Base-by-base conservation (phyloP, 1,140 invertebrate genomes). In the Heliconius eleuchia region DNA sequence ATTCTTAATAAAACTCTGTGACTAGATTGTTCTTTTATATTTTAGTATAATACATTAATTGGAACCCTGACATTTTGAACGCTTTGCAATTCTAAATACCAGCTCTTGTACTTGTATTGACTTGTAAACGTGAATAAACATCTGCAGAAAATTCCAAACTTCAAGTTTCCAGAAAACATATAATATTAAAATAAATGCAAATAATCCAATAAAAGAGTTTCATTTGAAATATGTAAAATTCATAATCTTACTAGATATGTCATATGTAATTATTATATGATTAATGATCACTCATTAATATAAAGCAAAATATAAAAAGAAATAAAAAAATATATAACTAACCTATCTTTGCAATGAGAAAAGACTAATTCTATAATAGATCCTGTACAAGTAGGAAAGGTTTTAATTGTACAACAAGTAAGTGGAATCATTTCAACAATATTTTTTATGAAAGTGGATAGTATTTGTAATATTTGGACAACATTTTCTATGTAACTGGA, bases 331-430 rank as follows among this genome's bases (percentile, higher is more conserved):
- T 23, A 23, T 37, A 23, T 23, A 37, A 23, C 75, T 81, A 85
- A 92, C 92, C 92, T 93, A 39, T 91, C 84, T 74, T 89, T 92
- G 80, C 92, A 94, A 79, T 94, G 91, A 52, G 71, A 85, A 73
- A 94, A 94, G 30, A 92, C 86, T 60, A 76, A 83, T n/a, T 86
- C 80, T 72, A 94, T 84, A 71, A 94, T 92, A 30, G 83, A 84
- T 34, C 86, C 88, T 52, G 87, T 91, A 30, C 73, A 79, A 23
- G 78, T 88, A 34, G 88, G 87, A 80, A 92, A 91, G 50, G 78
- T 84, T 37, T 88, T 90, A 77, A 90, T 83, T n/a, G 37, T 82
- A 34, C 74, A 81, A 50, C 89, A 91, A 9, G 83, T 79, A 78
- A 93, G 78, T 3, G 84, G 70, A 2, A 86, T 72, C 13, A 81